Conservation (phyloP, 2,113 vertebrate species). For the Romanogobio albipinnatus region DNA sequence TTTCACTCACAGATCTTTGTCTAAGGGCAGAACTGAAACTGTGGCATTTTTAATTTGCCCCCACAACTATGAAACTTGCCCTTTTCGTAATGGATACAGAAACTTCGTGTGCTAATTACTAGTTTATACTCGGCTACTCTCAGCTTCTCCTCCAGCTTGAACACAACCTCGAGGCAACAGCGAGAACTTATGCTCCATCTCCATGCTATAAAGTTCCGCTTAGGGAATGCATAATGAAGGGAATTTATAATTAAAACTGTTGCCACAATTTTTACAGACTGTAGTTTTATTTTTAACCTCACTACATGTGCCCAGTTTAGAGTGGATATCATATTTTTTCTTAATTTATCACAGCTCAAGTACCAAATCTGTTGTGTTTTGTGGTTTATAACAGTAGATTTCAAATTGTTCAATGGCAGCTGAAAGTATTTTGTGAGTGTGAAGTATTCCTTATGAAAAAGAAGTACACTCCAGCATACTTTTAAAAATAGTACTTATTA, state of each 20-base stretch:
- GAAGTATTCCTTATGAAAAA: too few relatives aligned
- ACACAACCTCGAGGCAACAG: slow-evolving; percentile 50
- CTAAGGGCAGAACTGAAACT: slow-evolving; percentile 54
- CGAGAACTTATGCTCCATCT: slow-evolving; percentile 42
- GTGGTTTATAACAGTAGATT: too few relatives aligned
- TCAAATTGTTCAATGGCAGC: too few relatives aligned
- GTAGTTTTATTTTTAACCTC: background rate
- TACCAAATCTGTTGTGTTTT: background rate
- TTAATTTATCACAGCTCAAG: background rate
- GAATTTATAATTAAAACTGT: background rate
- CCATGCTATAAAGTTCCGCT: background rate
- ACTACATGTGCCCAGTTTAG: background rate
- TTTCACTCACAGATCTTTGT: slow-evolving; percentile 5
- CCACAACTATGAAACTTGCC: slow-evolving; percentile 13
- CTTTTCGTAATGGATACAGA: slow-evolving; percentile 39
- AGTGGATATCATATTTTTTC: background rate
- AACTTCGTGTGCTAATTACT: slow-evolving; percentile 14
- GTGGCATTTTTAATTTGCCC: slow-evolving; percentile 60
- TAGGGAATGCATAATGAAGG: slow-evolving; percentile 24
- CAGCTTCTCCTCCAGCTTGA: slow-evolving; percentile 47
- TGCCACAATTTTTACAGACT: background rate
- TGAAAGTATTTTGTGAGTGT: too few relatives aligned
- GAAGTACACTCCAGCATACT: too few relatives aligned
- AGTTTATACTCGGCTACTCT: slow-evolving; percentile 40
- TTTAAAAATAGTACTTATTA: background rate